A percentile compares a stretch with the other conserved stretches of the same genome.
Evolutionary conservation across 2,888 invertebrate genomes (phyloP).

Genomic region (Melangyna quadrimaculata): DNA sequence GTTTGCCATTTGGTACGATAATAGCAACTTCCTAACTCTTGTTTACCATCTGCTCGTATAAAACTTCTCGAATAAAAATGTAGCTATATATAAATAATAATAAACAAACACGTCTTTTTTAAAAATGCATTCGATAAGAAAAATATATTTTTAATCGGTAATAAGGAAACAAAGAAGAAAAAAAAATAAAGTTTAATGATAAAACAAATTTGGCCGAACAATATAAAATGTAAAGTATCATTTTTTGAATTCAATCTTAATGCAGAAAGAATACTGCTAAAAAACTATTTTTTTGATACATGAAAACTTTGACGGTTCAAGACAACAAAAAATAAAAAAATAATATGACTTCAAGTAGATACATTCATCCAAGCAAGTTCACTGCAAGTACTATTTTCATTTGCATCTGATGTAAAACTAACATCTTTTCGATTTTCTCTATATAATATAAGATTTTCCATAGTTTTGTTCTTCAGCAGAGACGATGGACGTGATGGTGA

Average conservation of each 20-base stretch:
- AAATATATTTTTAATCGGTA: conserved; percentile 35
- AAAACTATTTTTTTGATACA: neutral
- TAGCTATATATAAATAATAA: too few relatives aligned
- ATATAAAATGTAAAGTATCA: conserved; percentile 27
- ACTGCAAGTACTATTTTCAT: conserved; percentile 60
- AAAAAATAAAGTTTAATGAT: conserved; percentile 17
- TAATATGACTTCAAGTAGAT: conserved; percentile 47
- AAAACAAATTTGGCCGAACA: conserved; percentile 12
- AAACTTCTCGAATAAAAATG: too few relatives aligned
- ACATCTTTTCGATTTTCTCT: conserved; percentile 51
- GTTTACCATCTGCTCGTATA: too few relatives aligned
- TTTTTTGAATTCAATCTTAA: conserved; percentile 7
- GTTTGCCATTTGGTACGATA: too few relatives aligned
- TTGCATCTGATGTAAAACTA: conserved; percentile 54
- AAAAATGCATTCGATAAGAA: conserved; percentile 48
- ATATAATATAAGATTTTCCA: conserved; percentile 52
- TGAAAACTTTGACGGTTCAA: neutral
- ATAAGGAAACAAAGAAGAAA: conserved; percentile 43
- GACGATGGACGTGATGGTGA: conserved; percentile 49
- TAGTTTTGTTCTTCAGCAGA: conserved; percentile 38
- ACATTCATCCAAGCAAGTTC: conserved; percentile 64
- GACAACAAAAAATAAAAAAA: neutral
- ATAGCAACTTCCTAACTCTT: too few relatives aligned
- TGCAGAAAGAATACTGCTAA: neutral
- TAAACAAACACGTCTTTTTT: too few relatives aligned